Evolutionary conservation across 37 sponge, comb jelly and placozoan genomes (phyloP), one percentile per base, ranked within the genome.

Genomic region (Ephydatia muelleri): DNA sequence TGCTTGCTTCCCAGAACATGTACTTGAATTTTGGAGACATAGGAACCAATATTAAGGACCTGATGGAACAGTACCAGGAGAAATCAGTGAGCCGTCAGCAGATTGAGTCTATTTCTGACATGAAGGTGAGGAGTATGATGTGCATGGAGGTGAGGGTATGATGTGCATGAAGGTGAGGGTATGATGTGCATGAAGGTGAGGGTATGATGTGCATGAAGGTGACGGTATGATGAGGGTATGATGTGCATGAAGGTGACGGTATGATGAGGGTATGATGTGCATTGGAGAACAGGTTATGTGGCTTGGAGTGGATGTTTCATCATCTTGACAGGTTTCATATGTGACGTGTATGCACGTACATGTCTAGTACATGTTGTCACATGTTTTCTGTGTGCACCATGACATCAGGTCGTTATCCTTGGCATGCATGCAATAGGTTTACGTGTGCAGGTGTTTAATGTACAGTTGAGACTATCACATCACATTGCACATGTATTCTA

Each of bases 1-100:
- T 69, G 4, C 40, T 14, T 32, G 0, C 67, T 73, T 49, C 65
- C 25, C 47, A 94, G 88, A 97, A 94, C 79, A 90, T 98, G 93
- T 96, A 98, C 84, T 69, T 82, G 35, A 96, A 96, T 70, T 98
- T 93, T 89, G 99, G 99, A 68, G 99, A 98, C 34, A 96, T 98
- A 82, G 96, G 99, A 8, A 85, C 78, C n/a, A 93, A 83, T 80
- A 94, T 96, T 71, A 96, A 98, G 87, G 67, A 57, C 0, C 88
- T 98, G 68, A 91, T 96, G 79, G 95, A 92, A 0, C 74, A 94
- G 57, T 98, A 88, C 68, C 99, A 98, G 87, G 83, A 73, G 31
- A 97, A 93, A 77, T 83, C 68, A 19, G 92, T 91, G 70, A 91
- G 92, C 78, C 93, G 88, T 23, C 88, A 88, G 16, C 84, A 94